Evolutionary conservation across 2,113 vertebrate species (phyloP).

Genomic region (Leptodactylus fuscus): DNA sequence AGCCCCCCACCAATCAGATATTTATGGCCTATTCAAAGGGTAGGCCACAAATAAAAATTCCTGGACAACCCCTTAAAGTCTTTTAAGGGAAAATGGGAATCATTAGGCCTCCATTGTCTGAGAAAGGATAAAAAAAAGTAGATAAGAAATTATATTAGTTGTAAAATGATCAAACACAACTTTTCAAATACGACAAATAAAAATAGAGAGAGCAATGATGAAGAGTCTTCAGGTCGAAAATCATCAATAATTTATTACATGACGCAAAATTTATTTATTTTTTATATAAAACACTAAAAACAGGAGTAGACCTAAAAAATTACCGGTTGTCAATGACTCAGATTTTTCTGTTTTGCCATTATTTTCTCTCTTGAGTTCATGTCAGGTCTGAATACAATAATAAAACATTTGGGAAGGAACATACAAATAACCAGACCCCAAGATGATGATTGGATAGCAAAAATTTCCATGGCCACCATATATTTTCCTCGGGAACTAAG

Average conservation of each 20-base stretch:
- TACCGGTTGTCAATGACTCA: not conserved
- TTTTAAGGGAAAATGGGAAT: no score
- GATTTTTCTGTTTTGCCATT: not conserved
- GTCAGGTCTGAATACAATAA: constrained; percentile 58
- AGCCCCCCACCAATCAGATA: no score
- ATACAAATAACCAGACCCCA: constrained; percentile 55
- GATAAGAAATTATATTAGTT: no score
- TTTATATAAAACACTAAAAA: not conserved
- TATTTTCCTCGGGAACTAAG: constrained; percentile 50
- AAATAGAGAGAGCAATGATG: not conserved
- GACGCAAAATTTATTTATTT: not conserved
- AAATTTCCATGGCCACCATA: constrained; percentile 58
- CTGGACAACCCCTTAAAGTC: no score
- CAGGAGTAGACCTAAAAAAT: not conserved
- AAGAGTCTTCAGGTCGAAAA: not conserved
- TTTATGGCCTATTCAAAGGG: no score
- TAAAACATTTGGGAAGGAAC: constrained; percentile 37
- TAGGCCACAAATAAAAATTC: no score
- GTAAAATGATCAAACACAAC: no score
- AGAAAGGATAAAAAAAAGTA: no score
- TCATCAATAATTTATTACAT: not conserved
- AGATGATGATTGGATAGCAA: constrained; percentile 58
- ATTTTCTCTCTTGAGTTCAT: constrained; percentile 50
- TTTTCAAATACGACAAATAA: no score
- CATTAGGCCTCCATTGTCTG: no score